Evolutionary conservation across 2,888 invertebrate genomes (phyloP).

Genomic region (Drosophila leonis): DNA sequence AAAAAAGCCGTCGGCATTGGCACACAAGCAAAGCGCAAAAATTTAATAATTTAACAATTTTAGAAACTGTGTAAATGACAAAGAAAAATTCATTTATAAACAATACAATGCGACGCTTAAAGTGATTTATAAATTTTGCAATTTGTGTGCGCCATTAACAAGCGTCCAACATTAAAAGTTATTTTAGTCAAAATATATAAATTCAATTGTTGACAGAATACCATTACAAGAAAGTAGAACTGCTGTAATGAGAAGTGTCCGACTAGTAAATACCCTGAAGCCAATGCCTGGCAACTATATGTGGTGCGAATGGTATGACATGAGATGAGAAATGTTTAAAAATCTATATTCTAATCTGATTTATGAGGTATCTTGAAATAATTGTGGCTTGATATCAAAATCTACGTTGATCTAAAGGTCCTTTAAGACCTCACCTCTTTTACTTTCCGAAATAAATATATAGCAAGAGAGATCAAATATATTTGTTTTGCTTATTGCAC

Average conservation of each 20-base stretch:
- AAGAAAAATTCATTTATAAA: conserved; percentile 49
- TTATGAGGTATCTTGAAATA: no score
- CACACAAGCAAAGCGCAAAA: conserved; percentile 64
- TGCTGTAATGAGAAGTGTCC: neutral
- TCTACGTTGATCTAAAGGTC: neutral
- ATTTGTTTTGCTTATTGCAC: neutral
- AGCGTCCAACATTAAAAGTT: conserved; percentile 27
- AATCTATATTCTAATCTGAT: neutral
- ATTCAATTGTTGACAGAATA: conserved; percentile 30
- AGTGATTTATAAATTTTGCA: conserved; percentile 69
- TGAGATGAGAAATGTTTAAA: neutral
- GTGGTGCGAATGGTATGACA: no score
- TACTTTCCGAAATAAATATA: no score
- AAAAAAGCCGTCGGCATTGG: conserved; percentile 58
- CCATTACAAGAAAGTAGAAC: conserved; percentile 1
- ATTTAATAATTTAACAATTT: conserved; percentile 73
- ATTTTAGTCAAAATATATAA: conserved; percentile 29
- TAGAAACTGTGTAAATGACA: conserved; percentile 46
- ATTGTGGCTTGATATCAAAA: neutral
- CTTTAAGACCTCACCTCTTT: neutral
- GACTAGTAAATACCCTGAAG: neutral
- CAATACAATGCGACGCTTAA: conserved; percentile 49
- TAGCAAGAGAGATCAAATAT: no score
- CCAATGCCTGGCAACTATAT: no score
- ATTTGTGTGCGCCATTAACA: conserved; percentile 42